Percentiles rank a stretch among this genome's conserved stretches.
Conservation (phyloP, 2,888 invertebrate species). For the Smittia aterrima region DNA sequence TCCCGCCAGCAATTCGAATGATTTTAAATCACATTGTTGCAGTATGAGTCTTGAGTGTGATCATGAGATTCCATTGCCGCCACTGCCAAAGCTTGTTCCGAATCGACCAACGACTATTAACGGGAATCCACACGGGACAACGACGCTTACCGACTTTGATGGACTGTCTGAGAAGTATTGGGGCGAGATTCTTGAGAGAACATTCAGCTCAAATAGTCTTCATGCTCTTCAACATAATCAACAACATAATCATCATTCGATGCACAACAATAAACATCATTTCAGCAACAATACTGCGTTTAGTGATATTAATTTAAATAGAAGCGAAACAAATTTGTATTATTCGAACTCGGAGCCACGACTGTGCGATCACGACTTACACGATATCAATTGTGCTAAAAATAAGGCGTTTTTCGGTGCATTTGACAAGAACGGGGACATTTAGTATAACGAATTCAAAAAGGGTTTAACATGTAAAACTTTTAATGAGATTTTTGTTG, state of each 20-base stretch:
- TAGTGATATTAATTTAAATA: slow-evolving; percentile 42
- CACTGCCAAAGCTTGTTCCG: slow-evolving; percentile 53
- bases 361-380: slow-evolving; percentile 52
- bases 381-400: slow-evolving; percentile 53
- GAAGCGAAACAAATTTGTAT: slow-evolving; percentile 43
- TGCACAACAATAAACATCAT: slow-evolving; percentile 43
- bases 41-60: slow-evolving; percentile 53
- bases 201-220: slow-evolving; percentile 71
- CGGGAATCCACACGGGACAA: slow-evolving; percentile 32
- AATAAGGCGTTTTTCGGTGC: slow-evolving; percentile 47
- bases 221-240: slow-evolving; percentile 63
- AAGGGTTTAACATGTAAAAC: background rate
- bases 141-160: slow-evolving; percentile 60
- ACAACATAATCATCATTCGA: slow-evolving; percentile 46
- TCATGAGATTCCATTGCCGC: slow-evolving; percentile 50
- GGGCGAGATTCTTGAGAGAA: slow-evolving; percentile 76
- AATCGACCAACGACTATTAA: slow-evolving; percentile 49
- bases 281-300: slow-evolving; percentile 43
- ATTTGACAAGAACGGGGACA: slow-evolving; percentile 36
- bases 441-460: slow-evolving; percentile 32
- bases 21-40: slow-evolving; percentile 47
- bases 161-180: slow-evolving; percentile 70
- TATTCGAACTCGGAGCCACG: slow-evolving; percentile 52
- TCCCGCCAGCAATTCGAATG: background rate
- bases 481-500: slow-evolving; percentile 21